Conservation (phyloP, 2,888 invertebrate genomes). For the Leuctra nigra region DNA sequence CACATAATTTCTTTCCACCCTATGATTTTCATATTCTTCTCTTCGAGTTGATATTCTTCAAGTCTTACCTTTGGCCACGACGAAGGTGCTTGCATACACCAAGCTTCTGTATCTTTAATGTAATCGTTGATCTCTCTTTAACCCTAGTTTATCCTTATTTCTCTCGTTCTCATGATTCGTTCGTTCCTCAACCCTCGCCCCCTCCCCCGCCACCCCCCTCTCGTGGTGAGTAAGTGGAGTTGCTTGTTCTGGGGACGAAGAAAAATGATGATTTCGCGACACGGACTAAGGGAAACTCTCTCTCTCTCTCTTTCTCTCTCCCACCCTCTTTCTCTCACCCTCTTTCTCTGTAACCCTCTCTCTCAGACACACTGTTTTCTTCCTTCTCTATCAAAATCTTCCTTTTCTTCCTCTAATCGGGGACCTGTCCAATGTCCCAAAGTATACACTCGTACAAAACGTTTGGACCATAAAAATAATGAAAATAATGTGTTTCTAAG, state of each 20-base stretch:
- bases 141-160: conserved; percentile 24
- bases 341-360: not conserved
- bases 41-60: no score
- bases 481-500: no score
- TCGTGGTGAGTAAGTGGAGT: conserved; percentile 48
- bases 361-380: not conserved
- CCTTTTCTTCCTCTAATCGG: not conserved
- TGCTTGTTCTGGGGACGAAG: conserved; percentile 48
- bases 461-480: no score
- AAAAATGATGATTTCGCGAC: conserved; percentile 47
- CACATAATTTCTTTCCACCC: no score
- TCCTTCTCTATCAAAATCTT: no score
- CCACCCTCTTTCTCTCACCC: not conserved
- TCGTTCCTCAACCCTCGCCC: not conserved
- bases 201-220: conserved; percentile 9
- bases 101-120: conserved; percentile 39
- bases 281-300: conserved; percentile 37
- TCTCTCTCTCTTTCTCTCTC: not conserved
- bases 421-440: not conserved
- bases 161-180: conserved; percentile 8
- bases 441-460: not conserved
- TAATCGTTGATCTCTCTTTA: conserved; percentile 39
- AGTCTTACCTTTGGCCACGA: no score
- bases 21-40: no score
- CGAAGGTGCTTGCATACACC: no score